Conservation (phyloP, 92 coral and sea anemone genomes). For the Porites cylindrica region DNA sequence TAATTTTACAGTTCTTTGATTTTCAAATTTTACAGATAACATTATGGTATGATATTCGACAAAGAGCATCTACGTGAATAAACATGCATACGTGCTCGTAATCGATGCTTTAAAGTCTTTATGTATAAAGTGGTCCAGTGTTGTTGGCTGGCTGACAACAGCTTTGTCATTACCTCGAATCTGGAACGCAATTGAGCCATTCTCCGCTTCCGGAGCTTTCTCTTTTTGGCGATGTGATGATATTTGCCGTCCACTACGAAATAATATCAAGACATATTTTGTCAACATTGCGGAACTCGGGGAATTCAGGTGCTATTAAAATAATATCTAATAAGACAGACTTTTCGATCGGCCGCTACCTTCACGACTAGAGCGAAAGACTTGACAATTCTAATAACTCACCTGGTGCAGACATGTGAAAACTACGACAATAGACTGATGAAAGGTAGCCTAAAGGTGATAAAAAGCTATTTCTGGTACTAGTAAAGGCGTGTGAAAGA, state of each 20-base stretch:
- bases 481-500: neutral
- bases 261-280: neutral
- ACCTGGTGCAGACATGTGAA: constrained; percentile 55
- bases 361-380: neutral
- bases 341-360: neutral
- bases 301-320: neutral
- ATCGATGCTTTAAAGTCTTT: too few species aligned
- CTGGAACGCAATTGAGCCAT: constrained; percentile 74
- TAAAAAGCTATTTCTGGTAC: constrained; percentile 13
- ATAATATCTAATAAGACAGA: neutral
- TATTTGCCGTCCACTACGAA: constrained; percentile 78
- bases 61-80: too few species aligned
- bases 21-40: too few species aligned
- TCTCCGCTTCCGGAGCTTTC: constrained; percentile 73
- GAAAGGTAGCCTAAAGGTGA: constrained; percentile 8
- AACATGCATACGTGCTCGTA: too few species aligned
- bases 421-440: constrained; percentile 6
- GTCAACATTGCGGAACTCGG: neutral
- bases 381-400: neutral
- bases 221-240: constrained; percentile 83
- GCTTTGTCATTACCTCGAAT: constrained; percentile 69
- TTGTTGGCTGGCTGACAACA: neutral
- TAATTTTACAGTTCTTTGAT: too few species aligned
- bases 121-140: too few species aligned
- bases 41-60: too few species aligned